Percentiles rank a stretch among this genome's conserved stretches.
Evolutionary conservation across 2,113 vertebrate genomes (phyloP).

Genomic region (Chionodraco myersi): DNA sequence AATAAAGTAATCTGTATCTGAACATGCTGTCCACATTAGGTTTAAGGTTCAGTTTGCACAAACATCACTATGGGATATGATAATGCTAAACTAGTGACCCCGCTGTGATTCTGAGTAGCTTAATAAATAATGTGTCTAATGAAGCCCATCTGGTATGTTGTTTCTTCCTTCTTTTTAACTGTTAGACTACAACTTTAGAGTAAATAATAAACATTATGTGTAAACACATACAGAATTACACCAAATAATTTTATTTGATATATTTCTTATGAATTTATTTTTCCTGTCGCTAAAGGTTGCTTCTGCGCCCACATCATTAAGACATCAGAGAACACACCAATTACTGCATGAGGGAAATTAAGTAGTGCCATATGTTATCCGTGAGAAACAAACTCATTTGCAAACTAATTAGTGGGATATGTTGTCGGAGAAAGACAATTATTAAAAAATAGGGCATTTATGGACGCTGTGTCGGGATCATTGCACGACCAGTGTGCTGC

Average conservation of each 20-base stretch:
- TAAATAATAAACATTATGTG: neutral
- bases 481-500: neutral
- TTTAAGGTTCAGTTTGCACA: no score
- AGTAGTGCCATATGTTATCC: no score
- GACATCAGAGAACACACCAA: neutral
- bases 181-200: no score
- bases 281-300: neutral
- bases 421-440: neutral
- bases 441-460: neutral
- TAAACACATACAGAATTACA: neutral
- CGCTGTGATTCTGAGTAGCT: no score
- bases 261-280: neutral
- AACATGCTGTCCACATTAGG: no score
- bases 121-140: no score
- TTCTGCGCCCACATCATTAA: neutral
- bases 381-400: neutral
- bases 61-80: no score
- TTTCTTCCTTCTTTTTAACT: no score
- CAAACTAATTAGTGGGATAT: neutral
- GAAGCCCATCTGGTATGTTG: no score
- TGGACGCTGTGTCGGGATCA: no score
- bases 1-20: no score
- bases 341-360: neutral
- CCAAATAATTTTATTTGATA: neutral
- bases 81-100: no score